These are phyloP conservation scores for Pollicipes pollicipes DNA, from an alignment of 1,140 invertebrate genomes.

Conservation along the genomic window DNA sequence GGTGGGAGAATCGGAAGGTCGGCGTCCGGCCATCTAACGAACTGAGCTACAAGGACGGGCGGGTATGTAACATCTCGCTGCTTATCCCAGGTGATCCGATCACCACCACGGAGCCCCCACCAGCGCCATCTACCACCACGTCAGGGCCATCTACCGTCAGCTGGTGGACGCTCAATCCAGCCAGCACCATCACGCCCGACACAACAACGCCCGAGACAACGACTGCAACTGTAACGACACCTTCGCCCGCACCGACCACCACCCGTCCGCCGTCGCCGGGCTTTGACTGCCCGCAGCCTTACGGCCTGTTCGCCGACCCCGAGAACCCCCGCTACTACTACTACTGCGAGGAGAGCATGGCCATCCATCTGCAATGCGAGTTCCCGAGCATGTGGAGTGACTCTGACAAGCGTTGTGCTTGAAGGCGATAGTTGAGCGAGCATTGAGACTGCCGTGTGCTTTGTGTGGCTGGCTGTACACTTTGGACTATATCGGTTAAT, in stretches of 20 bases:
- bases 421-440: no score
- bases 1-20: no score
- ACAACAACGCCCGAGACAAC: neutral
- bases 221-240: neutral
- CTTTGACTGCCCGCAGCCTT: neutral
- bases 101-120: neutral
- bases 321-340: neutral
- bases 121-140: no score
- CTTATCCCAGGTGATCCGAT: neutral
- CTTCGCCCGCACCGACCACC: neutral
- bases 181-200: neutral
- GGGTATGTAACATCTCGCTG: no score
- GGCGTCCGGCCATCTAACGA: no score
- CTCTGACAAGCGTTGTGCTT: neutral
- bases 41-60: no score
- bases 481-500: no score
- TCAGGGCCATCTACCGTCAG: neutral
- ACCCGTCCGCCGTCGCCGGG: neutral
- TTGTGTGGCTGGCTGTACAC: no score
- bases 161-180: neutral
- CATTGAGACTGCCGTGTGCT: no score
- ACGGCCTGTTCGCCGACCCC: neutral
- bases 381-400: neutral
- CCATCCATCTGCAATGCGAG: neutral
- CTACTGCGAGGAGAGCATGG: neutral